Conservation (phyloP, 2,888 invertebrate genomes). For the Agonopterix alstromeriana region DNA sequence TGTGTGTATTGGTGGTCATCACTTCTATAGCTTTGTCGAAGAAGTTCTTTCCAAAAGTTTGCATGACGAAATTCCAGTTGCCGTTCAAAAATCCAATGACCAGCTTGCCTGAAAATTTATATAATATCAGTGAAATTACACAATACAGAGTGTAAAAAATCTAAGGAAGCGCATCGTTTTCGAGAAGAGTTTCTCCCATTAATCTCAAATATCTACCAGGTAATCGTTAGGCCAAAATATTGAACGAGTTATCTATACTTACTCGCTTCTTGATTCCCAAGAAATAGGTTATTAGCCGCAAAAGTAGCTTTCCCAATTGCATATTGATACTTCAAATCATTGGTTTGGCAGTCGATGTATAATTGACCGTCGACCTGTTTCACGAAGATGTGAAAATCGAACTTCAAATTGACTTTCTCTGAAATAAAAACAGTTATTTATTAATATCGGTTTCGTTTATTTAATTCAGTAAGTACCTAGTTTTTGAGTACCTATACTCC, state of each 20-base stretch:
- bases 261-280: conserved; percentile 28
- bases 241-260: conserved; percentile 14
- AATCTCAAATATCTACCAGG: no score
- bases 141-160: no score
- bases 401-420: conserved; percentile 31
- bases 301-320: conserved; percentile 33
- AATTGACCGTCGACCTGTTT: conserved; percentile 34
- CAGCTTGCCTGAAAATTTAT: background rate
- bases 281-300: conserved; percentile 23
- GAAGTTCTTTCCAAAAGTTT: conserved; percentile 25
- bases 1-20: conserved; percentile 19
- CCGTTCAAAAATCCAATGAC: conserved; percentile 3
- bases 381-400: conserved; percentile 27
- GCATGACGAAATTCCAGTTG: conserved; percentile 25
- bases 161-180: no score
- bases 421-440: conserved; percentile 9
- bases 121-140: no score
- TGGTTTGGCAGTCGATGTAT: conserved; percentile 29
- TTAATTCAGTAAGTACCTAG: no score
- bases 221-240: no score
- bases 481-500: no score
- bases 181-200: no score
- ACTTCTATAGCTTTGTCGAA: conserved; percentile 27
- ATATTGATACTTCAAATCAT: conserved; percentile 28
- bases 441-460: background rate